A percentile compares a stretch with the other conserved stretches of the same genome.
These are phyloP conservation scores for Pungitius pungitius DNA, from an alignment of 2,113 vertebrate species.

Conservation along the genomic window DNA sequence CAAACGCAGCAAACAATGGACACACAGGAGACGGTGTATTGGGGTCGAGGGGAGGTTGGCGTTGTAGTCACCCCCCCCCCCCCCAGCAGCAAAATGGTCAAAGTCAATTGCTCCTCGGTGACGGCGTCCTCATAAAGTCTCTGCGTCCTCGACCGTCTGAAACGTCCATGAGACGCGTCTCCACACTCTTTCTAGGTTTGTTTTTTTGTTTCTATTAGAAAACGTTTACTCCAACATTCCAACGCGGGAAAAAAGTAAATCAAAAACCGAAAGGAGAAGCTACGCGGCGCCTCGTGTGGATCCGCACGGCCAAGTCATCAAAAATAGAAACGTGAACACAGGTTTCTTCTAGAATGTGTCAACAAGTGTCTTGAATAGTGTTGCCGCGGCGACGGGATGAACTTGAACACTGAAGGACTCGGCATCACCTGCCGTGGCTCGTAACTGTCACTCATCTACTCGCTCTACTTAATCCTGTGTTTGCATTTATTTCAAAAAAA, in stretches of 20 bases:
- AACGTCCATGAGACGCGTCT: conserved; percentile 43
- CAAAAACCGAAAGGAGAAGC: conserved; percentile 12
- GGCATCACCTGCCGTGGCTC: conserved; percentile 44
- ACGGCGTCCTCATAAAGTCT: conserved; percentile 24
- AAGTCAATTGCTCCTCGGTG: conserved; percentile 45
- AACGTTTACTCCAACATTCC: conserved; percentile 69
- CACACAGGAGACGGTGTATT: not conserved
- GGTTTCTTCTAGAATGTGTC: conserved; percentile 31
- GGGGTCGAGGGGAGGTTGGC: conserved; percentile 4
- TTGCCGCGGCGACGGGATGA: conserved; percentile 62
- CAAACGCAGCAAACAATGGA: conserved; percentile 49
- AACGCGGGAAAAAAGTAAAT: conserved; percentile 29
- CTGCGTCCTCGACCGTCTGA: conserved; percentile 34
- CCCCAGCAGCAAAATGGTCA: conserved; percentile 71
- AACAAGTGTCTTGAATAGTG: conserved; percentile 72
- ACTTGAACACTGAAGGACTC: conserved; percentile 65
- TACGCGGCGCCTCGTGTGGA: conserved; percentile 52
- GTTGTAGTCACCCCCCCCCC: conserved; percentile 11
- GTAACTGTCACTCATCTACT: conserved; percentile 48
- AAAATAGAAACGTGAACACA: conserved; percentile 77
- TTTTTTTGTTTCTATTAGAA: conserved; percentile 72
- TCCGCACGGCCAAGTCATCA: conserved; percentile 58
- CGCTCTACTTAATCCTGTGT: conserved; percentile 51
- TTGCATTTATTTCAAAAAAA: conserved; percentile 62
- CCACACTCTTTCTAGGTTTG: conserved; percentile 64